Evolutionary conservation across 2,888 invertebrate genomes (phyloP).

Genomic region (Hypsopygia costalis): DNA sequence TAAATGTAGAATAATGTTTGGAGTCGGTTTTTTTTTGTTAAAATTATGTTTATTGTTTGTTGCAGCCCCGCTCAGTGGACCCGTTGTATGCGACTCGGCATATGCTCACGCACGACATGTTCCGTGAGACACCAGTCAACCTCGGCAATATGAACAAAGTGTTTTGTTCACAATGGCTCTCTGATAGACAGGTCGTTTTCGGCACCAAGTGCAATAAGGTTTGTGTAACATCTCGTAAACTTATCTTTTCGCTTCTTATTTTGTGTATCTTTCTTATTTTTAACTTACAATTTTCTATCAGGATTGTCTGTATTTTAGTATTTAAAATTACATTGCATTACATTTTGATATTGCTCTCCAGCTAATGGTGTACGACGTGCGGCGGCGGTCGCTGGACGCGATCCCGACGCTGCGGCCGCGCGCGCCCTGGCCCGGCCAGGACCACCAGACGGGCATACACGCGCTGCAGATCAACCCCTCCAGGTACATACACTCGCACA

Average conservation of each 20-base stretch:
- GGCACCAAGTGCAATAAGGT: constrained; percentile 99
- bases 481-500: constrained; percentile 51
- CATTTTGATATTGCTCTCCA: too few relatives aligned
- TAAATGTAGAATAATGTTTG: too few relatives aligned
- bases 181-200: constrained; percentile 96
- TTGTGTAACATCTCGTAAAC: too few relatives aligned
- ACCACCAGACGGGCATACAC: constrained; percentile 94
- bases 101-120: constrained; percentile 94
- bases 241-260: too few relatives aligned
- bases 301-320: too few relatives aligned
- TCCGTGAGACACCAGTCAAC: constrained; percentile 90
- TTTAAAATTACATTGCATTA: too few relatives aligned
- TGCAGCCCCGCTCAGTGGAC: constrained; percentile 82
- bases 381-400: constrained; percentile 91
- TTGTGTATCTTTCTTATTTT: too few relatives aligned
- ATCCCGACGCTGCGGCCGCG: constrained; percentile 91
- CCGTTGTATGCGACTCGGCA: constrained; percentile 92
- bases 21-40: too few relatives aligned
- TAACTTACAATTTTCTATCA: too few relatives aligned
- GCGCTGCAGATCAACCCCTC: constrained; percentile 97
- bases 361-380: constrained; percentile 95
- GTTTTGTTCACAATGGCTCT: constrained; percentile 98
- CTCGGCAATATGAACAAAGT: constrained; percentile 94
- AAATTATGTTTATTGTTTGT: too few relatives aligned
- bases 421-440: constrained; percentile 75